Evolutionary conservation across 37 sponge, comb jelly and placozoan genomes (phyloP), one percentile per base, ranked within the genome.

Genomic region (Aphrocallistes beatrix): DNA sequence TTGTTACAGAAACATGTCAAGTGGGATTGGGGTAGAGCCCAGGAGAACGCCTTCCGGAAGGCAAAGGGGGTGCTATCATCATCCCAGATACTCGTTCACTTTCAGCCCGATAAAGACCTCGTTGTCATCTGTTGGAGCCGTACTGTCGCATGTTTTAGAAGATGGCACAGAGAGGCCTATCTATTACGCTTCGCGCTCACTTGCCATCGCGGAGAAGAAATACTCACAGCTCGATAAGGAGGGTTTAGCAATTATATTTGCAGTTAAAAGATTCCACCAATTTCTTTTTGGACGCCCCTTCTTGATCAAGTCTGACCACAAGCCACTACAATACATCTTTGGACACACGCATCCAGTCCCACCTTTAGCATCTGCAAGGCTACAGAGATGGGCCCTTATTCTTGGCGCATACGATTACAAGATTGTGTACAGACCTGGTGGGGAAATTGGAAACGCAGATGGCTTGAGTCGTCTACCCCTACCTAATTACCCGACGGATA

Each of bases 221-320:
- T 87, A 87, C 36, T 69, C 87, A 0, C 85, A 90, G 39, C 82
- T 89, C 19, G 89, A 89, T 36, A 89, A 86, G 48, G 89, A 89
- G 81, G 86, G 86, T 0, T 39, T 89, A 17, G 40, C 86, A 0
- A 81, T 89, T 0, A 81, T 89, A 3, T 89, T 49, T 86, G 50
- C 51, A 28, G 81, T 0, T 81, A 85, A n/a, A 37, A 81, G 39
- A n/a, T 39, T 89, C 50, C 89, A 89, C 39, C 47, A 42, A 21
- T 89, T 82, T 34, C 38, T 89, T 10, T 89, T 39, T 50, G 89
- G 85, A 0, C 37, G 86, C 0, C 1, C 10, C 1, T 89, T 89
- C 50, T 39, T 83, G 0, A 38, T 89, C 1, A 30, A 37, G 0
- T 81, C 86, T 23, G 89, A 89, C 86, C 89, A 86, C 86, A 82